phyloP scores from a whole-genome alignment of 2,113 vertebrate species.

The Gymnorhina tibicen region DNA sequence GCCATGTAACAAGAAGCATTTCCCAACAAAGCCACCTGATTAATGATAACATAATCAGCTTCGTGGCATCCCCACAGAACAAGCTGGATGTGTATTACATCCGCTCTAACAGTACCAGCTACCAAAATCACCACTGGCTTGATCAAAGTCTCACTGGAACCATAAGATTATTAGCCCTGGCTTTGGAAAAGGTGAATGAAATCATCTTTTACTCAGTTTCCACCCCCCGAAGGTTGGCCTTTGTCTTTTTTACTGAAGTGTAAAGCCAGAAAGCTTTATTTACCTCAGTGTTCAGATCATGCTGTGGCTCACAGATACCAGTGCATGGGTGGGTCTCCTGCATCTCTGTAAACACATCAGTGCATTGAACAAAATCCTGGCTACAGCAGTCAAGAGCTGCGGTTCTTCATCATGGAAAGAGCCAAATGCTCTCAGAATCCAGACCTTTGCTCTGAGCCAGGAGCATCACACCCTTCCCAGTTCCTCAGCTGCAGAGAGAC shows the following conservation, averaged over 20 bases:
- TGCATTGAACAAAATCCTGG: neutral
- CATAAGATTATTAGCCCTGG: neutral
- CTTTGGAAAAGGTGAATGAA: neutral
- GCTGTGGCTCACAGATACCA: neutral
- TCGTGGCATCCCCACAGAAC: neutral
- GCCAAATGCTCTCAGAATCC: neutral
- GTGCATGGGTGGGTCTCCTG: neutral
- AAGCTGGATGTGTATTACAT: neutral
- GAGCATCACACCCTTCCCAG: neutral
- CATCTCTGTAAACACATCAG: neutral
- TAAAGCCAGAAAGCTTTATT: neutral
- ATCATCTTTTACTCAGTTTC: neutral
- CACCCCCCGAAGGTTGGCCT: neutral
- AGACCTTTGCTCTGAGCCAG: neutral
- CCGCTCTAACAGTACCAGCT: neutral
- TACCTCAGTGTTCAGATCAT: neutral
- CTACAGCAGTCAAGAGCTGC: neutral
- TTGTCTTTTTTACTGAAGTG: neutral
- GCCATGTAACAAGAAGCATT: neutral
- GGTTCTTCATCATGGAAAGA: neutral
- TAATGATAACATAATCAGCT: slow-evolving; percentile 13
- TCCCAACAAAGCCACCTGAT: slow-evolving; percentile 29
- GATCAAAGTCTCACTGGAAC: neutral
- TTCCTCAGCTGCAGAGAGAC: neutral
- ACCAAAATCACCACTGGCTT: neutral